Evolutionary conservation across 1,140 invertebrate genomes (phyloP), one percentile per base, ranked within the genome.

Genomic region (Scaptodrosophila lebanonensis): DNA sequence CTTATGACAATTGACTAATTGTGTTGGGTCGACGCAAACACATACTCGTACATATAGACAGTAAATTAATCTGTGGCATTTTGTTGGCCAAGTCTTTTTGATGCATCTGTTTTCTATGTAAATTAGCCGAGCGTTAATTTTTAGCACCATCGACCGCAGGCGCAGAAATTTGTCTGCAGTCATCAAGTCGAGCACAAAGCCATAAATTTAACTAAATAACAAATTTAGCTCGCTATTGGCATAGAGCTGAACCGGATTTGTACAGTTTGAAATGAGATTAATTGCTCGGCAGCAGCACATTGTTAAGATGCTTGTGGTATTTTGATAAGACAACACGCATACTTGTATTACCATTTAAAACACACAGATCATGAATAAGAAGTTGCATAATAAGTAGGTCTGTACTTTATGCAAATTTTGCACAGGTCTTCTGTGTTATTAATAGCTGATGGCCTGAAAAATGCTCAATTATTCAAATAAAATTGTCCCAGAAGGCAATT

Each of bases 51-150:
- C n/a, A 25, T 25, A 8, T 25, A 25, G 3, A 25, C 8, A 4
- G 8, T 25, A 33, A 50, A 36, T 32, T 51, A 42, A 43, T 63
- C 50, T 52, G n/a, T 15, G 13, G 11, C 9, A 50, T 16, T 27
- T 39, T 40, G 18, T 42, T 65, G 36, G 39, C 57, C 59, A 40
- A 40, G 35, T 56, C 30, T 44, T 51, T 67, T 69, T 79, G 73
- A 77, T 77, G 61, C 75, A 77, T 77, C 64, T 61, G 40, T 64
- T 52, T 79, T 62, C 68, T 79, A 79, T 73, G 68, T 64, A 77
- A 77, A 77, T 77, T 54, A 61, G 61, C 40, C 68, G 47, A n/a
- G 43, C 40, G 49, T 54, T 58, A 66, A 66, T 70, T 76, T 65
- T 65, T 76, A 53, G 45, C 66, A 53, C 45, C 48, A 38, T 25